Percentiles rank a stretch among this genome's conserved stretches.
These are phyloP conservation scores for Bedellia somnulentella DNA, from an alignment of 2,888 invertebrate genomes.

Conservation along the genomic window DNA sequence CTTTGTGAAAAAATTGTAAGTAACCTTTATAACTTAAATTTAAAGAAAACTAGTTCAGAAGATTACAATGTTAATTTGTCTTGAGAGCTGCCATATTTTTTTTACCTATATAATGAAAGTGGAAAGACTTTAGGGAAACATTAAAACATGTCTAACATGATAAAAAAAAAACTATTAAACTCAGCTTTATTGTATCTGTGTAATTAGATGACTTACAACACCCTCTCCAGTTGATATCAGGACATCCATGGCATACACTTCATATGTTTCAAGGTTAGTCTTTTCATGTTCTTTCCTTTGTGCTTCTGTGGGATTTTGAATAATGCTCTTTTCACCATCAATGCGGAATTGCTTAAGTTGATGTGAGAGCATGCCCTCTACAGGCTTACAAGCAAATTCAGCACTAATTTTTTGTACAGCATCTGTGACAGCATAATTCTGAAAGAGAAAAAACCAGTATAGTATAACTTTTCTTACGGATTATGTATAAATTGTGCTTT, in stretches of 20 bases:
- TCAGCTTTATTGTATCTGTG: no score
- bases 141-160: no score
- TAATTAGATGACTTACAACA: constrained; percentile 73
- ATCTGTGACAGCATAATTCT: constrained; percentile 91
- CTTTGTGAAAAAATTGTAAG: no score
- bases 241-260: constrained; percentile 99
- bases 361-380: constrained; percentile 95
- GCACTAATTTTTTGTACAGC: constrained; percentile 92
- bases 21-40: no score
- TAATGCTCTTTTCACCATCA: constrained; percentile 88
- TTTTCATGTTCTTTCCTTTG: constrained; percentile 98
- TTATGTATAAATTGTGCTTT: no score
- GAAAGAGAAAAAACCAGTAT: constrained; percentile 12
- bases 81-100: no score
- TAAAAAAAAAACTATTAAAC: no score
- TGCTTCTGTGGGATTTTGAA: constrained; percentile 92
- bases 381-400: constrained; percentile 93
- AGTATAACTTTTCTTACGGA: not conserved
- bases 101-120: no score
- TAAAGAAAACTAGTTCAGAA: no score
- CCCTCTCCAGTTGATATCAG: constrained; percentile 95
- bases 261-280: constrained; percentile 91
- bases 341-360: constrained; percentile 95
- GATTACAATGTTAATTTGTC: no score
- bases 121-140: no score